These are phyloP conservation scores for Corythornis cristatus DNA, from an alignment of 2,113 vertebrate genomes.

Conservation along the genomic window DNA sequence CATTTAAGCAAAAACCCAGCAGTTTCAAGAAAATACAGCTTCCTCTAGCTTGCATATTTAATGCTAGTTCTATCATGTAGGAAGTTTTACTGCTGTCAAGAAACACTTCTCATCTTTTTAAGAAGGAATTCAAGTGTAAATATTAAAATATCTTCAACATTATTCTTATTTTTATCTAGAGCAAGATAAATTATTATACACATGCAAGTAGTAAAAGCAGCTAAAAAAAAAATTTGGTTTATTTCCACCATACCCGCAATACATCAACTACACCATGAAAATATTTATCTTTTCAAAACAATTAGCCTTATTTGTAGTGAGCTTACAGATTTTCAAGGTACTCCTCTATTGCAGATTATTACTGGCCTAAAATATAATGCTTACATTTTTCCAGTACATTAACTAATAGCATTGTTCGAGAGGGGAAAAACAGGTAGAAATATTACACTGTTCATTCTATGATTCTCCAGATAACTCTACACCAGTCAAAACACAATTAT, in stretches of 20 bases:
- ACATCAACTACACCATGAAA: neutral
- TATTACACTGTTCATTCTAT: neutral
- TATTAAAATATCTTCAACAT: conserved; percentile 32
- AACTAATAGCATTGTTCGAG: neutral
- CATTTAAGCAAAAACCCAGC: neutral
- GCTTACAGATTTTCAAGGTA: neutral
- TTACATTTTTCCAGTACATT: neutral
- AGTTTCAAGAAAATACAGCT: neutral
- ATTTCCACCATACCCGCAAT: conserved; percentile 12
- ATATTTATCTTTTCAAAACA: conserved; percentile 20
- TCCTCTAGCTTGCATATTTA: neutral
- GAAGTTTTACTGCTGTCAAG: conserved; percentile 16
- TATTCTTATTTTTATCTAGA: conserved; percentile 30
- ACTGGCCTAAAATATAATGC: neutral
- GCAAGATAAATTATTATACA: conserved; percentile 21
- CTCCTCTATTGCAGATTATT: neutral
- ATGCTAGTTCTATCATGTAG: neutral
- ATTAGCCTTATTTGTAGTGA: conserved; percentile 11
- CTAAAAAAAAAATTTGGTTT: neutral
- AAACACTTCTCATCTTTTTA: neutral
- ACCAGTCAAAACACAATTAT: neutral
- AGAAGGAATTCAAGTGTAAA: conserved; percentile 31
- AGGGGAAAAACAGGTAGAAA: neutral
- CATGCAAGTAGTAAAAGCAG: neutral
- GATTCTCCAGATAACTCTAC: neutral